Conservation (phyloP, 2,113 vertebrate species). For the Pluvialis apricaria region DNA sequence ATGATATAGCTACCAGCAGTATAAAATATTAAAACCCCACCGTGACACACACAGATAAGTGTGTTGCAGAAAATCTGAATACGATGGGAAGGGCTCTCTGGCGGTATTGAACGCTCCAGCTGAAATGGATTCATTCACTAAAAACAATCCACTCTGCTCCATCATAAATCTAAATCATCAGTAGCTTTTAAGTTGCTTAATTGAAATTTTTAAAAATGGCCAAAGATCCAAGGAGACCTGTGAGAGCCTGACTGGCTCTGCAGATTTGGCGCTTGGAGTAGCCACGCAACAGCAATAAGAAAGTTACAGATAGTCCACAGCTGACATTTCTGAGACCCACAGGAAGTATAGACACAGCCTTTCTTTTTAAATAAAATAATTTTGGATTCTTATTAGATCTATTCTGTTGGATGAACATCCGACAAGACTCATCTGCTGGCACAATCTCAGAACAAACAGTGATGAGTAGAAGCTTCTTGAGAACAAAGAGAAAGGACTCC, state of each 20-base stretch:
- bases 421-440: neutral
- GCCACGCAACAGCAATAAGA: neutral
- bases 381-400: neutral
- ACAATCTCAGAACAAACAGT: neutral
- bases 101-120: neutral
- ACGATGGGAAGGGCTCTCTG: neutral
- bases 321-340: neutral
- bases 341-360: neutral
- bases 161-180: neutral
- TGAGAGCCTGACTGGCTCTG: neutral
- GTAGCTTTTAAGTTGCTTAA: neutral
- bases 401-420: constrained; percentile 3
- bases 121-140: neutral
- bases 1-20: neutral
- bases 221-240: neutral
- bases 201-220: fast-evolving
- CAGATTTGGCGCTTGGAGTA: neutral
- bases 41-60: neutral
- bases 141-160: neutral
- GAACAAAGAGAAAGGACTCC: neutral
- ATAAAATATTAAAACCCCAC: neutral
- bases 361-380: constrained; percentile 2
- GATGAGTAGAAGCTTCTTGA: neutral
- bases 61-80: neutral
- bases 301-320: neutral